Conservation (phyloP, 2,888 invertebrate species). For the Cephus nigrinus region DNA sequence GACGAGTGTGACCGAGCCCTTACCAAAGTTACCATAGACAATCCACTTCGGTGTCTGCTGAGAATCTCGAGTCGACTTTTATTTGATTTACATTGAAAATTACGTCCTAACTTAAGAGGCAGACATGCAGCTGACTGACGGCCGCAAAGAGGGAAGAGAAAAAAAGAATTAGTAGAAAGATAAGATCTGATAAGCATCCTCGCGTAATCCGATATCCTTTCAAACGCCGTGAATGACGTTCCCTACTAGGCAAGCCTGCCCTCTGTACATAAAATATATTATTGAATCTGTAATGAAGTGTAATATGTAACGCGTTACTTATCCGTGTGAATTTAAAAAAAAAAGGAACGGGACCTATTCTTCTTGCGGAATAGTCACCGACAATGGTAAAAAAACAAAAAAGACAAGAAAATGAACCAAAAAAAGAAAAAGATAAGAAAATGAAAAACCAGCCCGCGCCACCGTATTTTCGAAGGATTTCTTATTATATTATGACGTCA, state of each 20-base stretch:
- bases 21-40: not conserved
- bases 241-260: constrained; percentile 56
- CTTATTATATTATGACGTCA: not conserved
- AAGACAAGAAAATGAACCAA: constrained; percentile 13
- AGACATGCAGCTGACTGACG: not conserved
- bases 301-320: constrained; percentile 58
- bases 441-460: constrained; percentile 38
- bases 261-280: constrained; percentile 61
- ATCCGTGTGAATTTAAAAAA: constrained; percentile 53
- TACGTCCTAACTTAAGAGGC: not conserved
- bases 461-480: constrained; percentile 23
- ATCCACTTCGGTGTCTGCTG: not conserved
- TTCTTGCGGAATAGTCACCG: constrained; percentile 30
- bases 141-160: not conserved
- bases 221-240: constrained; percentile 7
- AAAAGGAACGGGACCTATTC: constrained; percentile 31
- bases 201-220: not conserved
- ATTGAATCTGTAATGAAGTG: constrained; percentile 61
- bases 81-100: not conserved
- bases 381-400: constrained; percentile 24
- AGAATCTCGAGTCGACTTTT: not conserved
- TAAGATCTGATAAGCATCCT: not conserved
- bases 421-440: constrained; percentile 6
- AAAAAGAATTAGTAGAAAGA: not conserved
- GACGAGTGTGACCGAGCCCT: not conserved